These are phyloP conservation scores for Myotis lucifugus DNA, from an alignment of 2,113 vertebrate species.

Conservation along the genomic window DNA sequence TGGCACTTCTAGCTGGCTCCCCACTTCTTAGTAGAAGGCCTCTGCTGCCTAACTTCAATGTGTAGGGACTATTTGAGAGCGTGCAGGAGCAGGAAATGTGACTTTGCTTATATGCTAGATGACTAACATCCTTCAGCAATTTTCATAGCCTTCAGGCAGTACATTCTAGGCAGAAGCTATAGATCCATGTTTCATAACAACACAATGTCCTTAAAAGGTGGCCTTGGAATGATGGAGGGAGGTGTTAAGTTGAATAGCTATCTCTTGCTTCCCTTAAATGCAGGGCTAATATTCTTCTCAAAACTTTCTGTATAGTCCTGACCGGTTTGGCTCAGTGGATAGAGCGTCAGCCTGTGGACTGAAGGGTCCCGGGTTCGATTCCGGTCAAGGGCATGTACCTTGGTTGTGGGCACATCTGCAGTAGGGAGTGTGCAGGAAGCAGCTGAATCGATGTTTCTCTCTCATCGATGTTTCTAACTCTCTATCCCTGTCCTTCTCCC, in stretches of 20 bases:
- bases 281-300: conserved; percentile 53
- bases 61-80: not conserved
- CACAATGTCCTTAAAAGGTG: conserved; percentile 69
- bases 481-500: no score
- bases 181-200: conserved; percentile 70
- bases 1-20: not conserved
- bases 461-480: no score
- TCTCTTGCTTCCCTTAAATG: conserved; percentile 62
- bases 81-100: not conserved
- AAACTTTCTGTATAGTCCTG: conserved; percentile 20
- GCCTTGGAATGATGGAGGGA: conserved; percentile 49
- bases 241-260: not conserved
- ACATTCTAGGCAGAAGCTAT: conserved; percentile 72
- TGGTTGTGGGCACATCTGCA: no score
- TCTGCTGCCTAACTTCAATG: not conserved
- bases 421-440: no score
- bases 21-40: not conserved
- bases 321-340: no score
- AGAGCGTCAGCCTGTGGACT: no score
- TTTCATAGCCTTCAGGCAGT: conserved; percentile 73
- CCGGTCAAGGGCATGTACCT: no score
- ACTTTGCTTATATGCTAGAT: not conserved
- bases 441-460: no score
- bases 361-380: no score
- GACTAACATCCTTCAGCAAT: not conserved